These are phyloP conservation scores for Pteria penguin DNA, from an alignment of 2,888 invertebrate species.

Conservation along the genomic window DNA sequence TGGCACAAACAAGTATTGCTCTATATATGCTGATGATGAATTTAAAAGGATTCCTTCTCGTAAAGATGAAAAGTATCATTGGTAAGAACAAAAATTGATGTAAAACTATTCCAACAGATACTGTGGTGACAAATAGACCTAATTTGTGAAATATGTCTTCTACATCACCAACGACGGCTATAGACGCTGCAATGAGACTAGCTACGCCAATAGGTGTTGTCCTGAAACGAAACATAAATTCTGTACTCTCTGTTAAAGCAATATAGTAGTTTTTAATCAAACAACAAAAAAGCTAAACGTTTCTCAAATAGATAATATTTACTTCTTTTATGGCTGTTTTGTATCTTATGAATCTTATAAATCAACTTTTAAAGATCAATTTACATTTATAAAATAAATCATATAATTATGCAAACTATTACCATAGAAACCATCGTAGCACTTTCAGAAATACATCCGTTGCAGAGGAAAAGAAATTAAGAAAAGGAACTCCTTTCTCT, in stretches of 20 bases:
- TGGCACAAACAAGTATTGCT: conserved; percentile 69
- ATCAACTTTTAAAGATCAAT: too few relatives aligned
- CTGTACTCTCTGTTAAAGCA: too few relatives aligned
- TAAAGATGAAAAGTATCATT: conserved; percentile 56
- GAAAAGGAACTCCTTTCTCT: conserved; percentile 58
- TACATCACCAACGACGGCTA: conserved; percentile 46
- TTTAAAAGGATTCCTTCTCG: conserved; percentile 65
- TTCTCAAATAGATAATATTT: too few relatives aligned
- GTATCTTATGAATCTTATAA: too few relatives aligned
- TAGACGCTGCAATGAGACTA: conserved; percentile 52
- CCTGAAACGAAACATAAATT: too few relatives aligned
- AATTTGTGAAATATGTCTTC: conserved; percentile 44
- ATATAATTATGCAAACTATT: too few relatives aligned
- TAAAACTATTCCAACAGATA: conserved; percentile 59
- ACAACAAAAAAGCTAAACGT: too few relatives aligned
- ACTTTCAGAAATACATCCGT: conserved; percentile 63
- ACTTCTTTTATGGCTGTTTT: too few relatives aligned
- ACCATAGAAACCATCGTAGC: conserved; percentile 72
- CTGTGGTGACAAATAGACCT: conserved; percentile 58
- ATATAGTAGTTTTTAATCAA: too few relatives aligned
- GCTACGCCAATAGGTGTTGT: conserved; percentile 53
- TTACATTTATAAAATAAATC: too few relatives aligned
- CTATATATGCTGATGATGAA: conserved; percentile 53
- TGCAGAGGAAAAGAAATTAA: conserved; percentile 62
- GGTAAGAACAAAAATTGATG: conserved; percentile 69